Conservation (phyloP, 2,113 vertebrate species). For the Sylvia atricapilla region DNA sequence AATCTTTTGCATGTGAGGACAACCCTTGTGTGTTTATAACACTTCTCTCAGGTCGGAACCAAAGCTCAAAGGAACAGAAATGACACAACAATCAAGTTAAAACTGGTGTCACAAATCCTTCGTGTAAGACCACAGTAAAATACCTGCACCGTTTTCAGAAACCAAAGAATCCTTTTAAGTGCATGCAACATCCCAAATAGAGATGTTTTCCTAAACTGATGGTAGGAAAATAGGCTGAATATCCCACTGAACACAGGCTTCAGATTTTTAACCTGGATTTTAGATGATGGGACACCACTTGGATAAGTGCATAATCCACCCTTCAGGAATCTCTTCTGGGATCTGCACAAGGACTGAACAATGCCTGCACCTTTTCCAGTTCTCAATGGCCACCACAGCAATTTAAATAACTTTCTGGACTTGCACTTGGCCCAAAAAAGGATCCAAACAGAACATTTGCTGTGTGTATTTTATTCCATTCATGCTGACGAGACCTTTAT, state of each 20-base stretch:
- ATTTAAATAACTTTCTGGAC: not conserved
- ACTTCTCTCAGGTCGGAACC: conserved; percentile 3
- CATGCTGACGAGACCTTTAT: not conserved
- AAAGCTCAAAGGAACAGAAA: not conserved
- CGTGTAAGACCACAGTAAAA: not conserved
- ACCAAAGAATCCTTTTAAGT: not conserved
- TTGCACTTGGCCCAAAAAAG: not conserved
- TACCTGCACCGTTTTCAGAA: not conserved
- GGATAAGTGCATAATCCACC: not conserved
- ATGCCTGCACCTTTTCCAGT: not conserved
- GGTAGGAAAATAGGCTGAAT: not conserved
- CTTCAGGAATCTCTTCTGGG: not conserved
- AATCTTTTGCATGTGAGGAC: not conserved
- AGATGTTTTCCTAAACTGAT: not conserved
- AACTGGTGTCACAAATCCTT: not conserved
- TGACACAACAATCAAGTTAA: not conserved
- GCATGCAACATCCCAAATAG: not conserved
- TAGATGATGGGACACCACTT: not conserved
- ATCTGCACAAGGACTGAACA: not conserved
- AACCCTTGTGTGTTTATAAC: conserved; percentile 15
- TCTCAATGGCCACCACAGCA: not conserved
- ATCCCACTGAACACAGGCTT: not conserved
- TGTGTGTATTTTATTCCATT: not conserved
- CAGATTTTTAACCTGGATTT: not conserved
- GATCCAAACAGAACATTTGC: not conserved